Evolutionary conservation across 2,797 vertebrate genomes (phyloP), one percentile per base, ranked within the genome.

Genomic region (Linurgus olivaceus): DNA sequence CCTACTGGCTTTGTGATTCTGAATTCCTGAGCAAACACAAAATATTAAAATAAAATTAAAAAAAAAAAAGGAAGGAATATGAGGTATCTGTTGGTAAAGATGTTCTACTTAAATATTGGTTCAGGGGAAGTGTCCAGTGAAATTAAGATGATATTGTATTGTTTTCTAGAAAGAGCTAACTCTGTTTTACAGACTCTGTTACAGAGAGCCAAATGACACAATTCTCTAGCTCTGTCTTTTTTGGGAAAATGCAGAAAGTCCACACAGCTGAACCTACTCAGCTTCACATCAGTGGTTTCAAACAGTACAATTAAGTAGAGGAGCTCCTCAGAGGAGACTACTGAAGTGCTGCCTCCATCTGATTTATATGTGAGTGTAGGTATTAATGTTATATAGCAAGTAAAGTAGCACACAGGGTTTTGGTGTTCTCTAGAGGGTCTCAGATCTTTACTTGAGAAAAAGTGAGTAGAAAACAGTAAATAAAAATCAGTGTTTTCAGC

Each of bases 251-350:
- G 51, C 28, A 52, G 5, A 55, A 17, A 75, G 47, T 50, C 10
- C 44, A 48, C 10, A 31, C 45, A 92, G 62, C 24, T 79, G 57
- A 83, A 76, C 26, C 31, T 55, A 19, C 61, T 84, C 65, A 84
- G 44, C 45, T 94, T 93, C 70, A 77, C 37, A 80, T 93, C 35
- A 58, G 7, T 86, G 29, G 35, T 62, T 87, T 52, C 29, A 90
- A 63, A 58, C 44, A 75, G 16, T 54, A 48, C 65, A 88, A 82
- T 86, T 79, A 92, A 96, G 88, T 57, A 29, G 40, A 71, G 90
- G 31, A 24, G 58, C 55, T 95, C 57, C 92, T 96, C 61, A 70
- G 58, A 96, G 82, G 62, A 82, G 70, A 80, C 33, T 91, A 58
- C 88, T 94, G 90, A 93, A 93, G 51, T 68, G 58, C 67, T 89